Conservation (phyloP, 2,113 vertebrate species). For the Hydrochoerus hydrochaeris region DNA sequence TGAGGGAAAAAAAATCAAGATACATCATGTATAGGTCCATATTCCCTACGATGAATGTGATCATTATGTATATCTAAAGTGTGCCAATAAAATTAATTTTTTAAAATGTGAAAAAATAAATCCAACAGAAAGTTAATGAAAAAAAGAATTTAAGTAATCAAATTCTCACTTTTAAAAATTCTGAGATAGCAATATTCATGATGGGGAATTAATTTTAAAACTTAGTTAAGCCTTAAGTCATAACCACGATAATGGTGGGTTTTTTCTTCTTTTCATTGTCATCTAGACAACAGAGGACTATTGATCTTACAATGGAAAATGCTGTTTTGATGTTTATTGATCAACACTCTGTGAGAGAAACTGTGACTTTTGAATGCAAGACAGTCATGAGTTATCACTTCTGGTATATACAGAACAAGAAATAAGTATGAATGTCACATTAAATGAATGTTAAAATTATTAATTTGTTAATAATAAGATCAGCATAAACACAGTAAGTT, state of each 20-base stretch:
- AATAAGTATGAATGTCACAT: neutral
- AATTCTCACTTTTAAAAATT: constrained; percentile 54
- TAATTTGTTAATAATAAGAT: neutral
- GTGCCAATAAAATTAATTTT: neutral
- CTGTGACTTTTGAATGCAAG: constrained; percentile 65
- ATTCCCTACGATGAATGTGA: neutral
- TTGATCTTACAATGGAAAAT: constrained; percentile 70
- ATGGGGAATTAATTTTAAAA: constrained; percentile 58
- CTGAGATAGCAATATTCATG: constrained; percentile 1
- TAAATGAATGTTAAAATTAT: constrained; percentile 41
- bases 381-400: constrained; percentile 39
- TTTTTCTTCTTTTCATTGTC: constrained; percentile 63
- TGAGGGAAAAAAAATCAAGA: neutral
- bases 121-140: neutral
- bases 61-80: neutral
- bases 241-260: constrained; percentile 10
- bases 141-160: neutral
- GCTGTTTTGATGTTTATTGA: constrained; percentile 76
- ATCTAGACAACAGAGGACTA: constrained; percentile 52
- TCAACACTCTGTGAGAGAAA: constrained; percentile 58
- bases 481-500: constrained; percentile 2
- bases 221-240: constrained; percentile 32
- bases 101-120: neutral
- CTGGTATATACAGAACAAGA: neutral
- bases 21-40: neutral